phyloP scores from a whole-genome alignment of 2,113 vertebrate species.

The Muscicapa adusta region DNA sequence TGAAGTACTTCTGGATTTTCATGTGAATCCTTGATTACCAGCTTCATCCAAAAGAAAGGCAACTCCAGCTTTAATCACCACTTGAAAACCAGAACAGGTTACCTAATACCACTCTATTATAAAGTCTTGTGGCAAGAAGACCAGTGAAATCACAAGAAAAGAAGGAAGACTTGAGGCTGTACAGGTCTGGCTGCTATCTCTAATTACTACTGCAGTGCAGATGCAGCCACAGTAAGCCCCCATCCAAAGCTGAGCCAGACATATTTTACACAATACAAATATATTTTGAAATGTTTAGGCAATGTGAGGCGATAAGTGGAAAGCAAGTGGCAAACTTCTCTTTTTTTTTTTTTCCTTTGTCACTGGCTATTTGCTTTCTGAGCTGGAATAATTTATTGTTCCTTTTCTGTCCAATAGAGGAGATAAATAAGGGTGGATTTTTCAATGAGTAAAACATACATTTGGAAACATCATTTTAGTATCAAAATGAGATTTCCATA shows the following conservation, averaged over 20 bases:
- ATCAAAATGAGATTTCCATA: conserved; percentile 67
- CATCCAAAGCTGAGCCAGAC: neutral
- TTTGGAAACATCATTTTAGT: conserved; percentile 61
- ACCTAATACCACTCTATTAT: neutral
- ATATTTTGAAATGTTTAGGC: neutral
- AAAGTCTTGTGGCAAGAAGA: neutral
- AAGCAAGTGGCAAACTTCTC: conserved; percentile 6
- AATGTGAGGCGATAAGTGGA: conserved; percentile 26
- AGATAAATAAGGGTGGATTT: conserved; percentile 50
- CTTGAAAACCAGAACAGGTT: neutral
- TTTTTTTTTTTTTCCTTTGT: neutral
- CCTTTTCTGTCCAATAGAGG: conserved; percentile 18
- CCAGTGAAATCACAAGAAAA: neutral
- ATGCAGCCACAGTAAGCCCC: neutral
- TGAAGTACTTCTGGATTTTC: neutral
- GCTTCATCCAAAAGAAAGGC: neutral
- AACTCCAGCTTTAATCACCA: neutral
- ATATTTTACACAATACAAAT: neutral
- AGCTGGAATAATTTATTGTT: conserved; percentile 46
- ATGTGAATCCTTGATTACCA: neutral
- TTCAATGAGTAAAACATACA: conserved; percentile 31
- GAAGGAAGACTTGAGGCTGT: neutral
- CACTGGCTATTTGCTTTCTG: conserved; percentile 26
- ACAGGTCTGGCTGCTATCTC: neutral
- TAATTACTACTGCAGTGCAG: neutral